Conservation (phyloP, 92 coral and sea anemone species). For the Parazoanthus darwini region DNA sequence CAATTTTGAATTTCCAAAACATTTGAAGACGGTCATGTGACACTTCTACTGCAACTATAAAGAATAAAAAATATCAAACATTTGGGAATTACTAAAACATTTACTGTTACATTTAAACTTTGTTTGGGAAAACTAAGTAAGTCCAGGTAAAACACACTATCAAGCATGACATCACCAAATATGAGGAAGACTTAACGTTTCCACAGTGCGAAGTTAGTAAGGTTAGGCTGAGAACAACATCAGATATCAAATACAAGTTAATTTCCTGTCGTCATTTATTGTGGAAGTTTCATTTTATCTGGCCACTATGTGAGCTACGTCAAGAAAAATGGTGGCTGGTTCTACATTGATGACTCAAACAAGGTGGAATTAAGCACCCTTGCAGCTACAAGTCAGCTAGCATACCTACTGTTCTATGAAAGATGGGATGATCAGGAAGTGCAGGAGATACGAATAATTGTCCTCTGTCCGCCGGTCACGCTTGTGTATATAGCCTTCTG, state of each 20-base stretch:
- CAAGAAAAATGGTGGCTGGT: constrained; percentile 39
- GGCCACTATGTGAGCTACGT: constrained; percentile 37
- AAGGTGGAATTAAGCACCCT: constrained; percentile 14
- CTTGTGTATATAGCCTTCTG: too few relatives aligned
- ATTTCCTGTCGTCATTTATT: constrained; percentile 18
- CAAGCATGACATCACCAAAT: constrained; percentile 2
- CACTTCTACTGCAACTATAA: too few relatives aligned
- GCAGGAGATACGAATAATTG: not conserved
- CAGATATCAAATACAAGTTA: constrained; percentile 2
- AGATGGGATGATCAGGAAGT: constrained; percentile 15
- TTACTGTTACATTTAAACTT: too few relatives aligned
- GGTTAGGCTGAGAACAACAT: not conserved
- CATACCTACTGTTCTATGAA: constrained; percentile 42
- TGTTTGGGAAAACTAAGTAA: too few relatives aligned
- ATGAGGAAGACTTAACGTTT: constrained; percentile 11
- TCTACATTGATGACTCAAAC: constrained; percentile 16
- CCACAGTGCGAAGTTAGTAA: constrained; percentile 16
- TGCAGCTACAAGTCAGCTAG: constrained; percentile 34
- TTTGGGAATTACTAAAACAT: too few relatives aligned
- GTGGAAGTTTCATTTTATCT: constrained; percentile 11
- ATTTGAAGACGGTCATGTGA: too few relatives aligned
- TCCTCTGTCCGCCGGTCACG: too few relatives aligned
- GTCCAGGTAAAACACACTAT: too few relatives aligned
- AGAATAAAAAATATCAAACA: too few relatives aligned
- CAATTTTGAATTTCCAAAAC: too few relatives aligned